Percentiles rank a stretch among this genome's conserved stretches.
Evolutionary conservation across 2,888 invertebrate genomes (phyloP).

Genomic region (Nymphalis polychloros): DNA sequence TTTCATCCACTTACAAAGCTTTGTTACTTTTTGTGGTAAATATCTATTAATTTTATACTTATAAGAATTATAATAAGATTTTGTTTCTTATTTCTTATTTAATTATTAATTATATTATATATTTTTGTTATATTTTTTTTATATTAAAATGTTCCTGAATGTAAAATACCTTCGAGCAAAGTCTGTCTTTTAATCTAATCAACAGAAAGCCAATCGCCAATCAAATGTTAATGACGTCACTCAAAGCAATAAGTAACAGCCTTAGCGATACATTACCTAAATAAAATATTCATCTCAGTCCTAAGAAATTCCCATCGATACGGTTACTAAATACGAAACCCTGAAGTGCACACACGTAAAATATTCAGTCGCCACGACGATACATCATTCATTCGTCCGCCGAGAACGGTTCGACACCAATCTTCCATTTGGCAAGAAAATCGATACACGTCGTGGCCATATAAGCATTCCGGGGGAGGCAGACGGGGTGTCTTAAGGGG

Average conservation of each 20-base stretch:
- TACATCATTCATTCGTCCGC: constrained; percentile 81
- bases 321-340: constrained; percentile 72
- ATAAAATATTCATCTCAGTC: constrained; percentile 72
- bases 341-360: constrained; percentile 66
- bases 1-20: no score
- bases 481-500: constrained; percentile 81
- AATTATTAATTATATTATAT: background rate
- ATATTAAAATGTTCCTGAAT: background rate
- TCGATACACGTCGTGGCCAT: constrained; percentile 82
- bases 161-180: background rate
- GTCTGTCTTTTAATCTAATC: constrained; percentile 26
- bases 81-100: no score
- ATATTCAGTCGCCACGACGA: constrained; percentile 75
- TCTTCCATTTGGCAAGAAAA: constrained; percentile 82
- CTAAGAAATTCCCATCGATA: constrained; percentile 73
- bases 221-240: constrained; percentile 29
- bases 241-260: constrained; percentile 40
- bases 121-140: background rate
- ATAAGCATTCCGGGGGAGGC: constrained; percentile 81
- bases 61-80: no score
- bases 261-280: constrained; percentile 69
- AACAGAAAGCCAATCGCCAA: constrained; percentile 7
- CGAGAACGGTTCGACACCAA: constrained; percentile 80
- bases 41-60: no score
- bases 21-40: no score